These are phyloP conservation scores for Phrixothrix hirtus DNA, from an alignment of 2,888 invertebrate genomes.

Conservation along the genomic window DNA sequence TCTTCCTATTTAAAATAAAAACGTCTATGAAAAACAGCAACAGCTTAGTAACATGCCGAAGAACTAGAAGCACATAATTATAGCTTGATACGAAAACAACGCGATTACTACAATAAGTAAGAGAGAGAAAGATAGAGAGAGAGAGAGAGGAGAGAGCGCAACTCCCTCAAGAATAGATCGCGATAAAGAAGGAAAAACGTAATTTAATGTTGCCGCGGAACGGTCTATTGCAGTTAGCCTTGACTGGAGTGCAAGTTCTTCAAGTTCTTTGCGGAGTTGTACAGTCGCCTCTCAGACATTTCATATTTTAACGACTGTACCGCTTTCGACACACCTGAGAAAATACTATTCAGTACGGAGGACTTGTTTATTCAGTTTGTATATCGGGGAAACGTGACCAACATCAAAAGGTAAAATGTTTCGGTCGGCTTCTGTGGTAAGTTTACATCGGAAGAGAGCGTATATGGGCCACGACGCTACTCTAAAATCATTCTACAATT, in stretches of 20 bases:
- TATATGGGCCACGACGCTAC: too few relatives aligned
- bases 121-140: constrained; percentile 13
- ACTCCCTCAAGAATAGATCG: constrained; percentile 15
- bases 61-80: constrained; percentile 10
- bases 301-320: constrained; percentile 16
- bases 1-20: not conserved
- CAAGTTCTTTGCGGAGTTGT: constrained; percentile 28
- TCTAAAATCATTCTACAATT: too few relatives aligned
- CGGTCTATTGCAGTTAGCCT: constrained; percentile 35
- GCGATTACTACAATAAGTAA: not conserved
- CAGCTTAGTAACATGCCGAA: constrained; percentile 13
- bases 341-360: not conserved
- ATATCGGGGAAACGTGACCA: not conserved
- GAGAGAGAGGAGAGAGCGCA: too few relatives aligned
- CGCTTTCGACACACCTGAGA: constrained; percentile 2
- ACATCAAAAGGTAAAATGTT: not conserved
- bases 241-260: constrained; percentile 37
- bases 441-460: too few relatives aligned
- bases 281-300: constrained; percentile 21
- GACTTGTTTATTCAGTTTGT: not conserved
- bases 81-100: constrained; percentile 9
- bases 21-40: constrained; percentile 6
- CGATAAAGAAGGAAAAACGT: constrained; percentile 10
- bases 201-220: constrained; percentile 31
- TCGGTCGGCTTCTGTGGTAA: too few relatives aligned